These are phyloP conservation scores for Tetragonula clypearis DNA, from an alignment of 1,140 invertebrate species.

Conservation along the genomic window DNA sequence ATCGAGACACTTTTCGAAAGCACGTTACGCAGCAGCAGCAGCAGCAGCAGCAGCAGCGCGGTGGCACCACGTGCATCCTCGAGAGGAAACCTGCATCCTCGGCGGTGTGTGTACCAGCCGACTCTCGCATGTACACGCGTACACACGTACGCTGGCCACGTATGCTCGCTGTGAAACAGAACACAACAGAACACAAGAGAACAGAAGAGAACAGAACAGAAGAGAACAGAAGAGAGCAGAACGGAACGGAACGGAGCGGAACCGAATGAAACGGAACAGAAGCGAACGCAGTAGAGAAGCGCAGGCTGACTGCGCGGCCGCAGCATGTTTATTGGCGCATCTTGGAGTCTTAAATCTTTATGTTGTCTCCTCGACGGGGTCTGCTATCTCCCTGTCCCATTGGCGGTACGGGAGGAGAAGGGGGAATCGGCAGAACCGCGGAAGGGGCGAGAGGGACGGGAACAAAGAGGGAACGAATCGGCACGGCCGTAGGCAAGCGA, in stretches of 20 bases:
- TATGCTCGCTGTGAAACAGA: constrained; percentile 47
- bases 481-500: constrained; percentile 17
- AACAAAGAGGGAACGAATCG: background rate
- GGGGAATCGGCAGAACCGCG: constrained; percentile 27
- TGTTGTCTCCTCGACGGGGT: constrained; percentile 80
- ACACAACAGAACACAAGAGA: constrained; percentile 42
- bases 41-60: constrained; percentile 43
- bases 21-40: constrained; percentile 50
- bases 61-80: constrained; percentile 33
- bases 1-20: constrained; percentile 60
- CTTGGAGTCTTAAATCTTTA: constrained; percentile 81
- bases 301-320: constrained; percentile 67
- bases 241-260: constrained; percentile 68
- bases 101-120: background rate
- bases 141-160: background rate
- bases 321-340: constrained; percentile 82
- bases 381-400: constrained; percentile 69
- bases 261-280: constrained; percentile 77
- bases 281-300: constrained; percentile 74
- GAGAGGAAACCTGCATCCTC: constrained; percentile 41
- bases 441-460: constrained; percentile 40
- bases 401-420: constrained; percentile 37
- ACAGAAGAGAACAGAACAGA: constrained; percentile 42
- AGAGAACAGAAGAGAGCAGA: constrained; percentile 30
- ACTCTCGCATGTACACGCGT: background rate